phyloP scores from a whole-genome alignment of 2,888 invertebrate genomes.

The Melikaiella ostensackeni region DNA sequence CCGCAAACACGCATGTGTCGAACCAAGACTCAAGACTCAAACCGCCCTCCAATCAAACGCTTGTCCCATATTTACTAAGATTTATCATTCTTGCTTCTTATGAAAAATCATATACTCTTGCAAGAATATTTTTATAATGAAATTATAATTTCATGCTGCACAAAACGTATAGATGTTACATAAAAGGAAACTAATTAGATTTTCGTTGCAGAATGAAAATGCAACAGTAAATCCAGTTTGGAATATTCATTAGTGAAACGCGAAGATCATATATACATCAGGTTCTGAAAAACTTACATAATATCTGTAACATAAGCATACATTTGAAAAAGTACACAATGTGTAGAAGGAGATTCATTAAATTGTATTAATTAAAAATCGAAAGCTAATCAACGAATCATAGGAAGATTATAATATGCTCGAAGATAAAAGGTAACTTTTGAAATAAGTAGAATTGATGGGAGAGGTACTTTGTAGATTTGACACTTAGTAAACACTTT shows the following conservation, averaged over 20 bases:
- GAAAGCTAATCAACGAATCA: constrained; percentile 31
- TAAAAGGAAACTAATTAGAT: constrained; percentile 25
- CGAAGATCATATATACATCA: constrained; percentile 11
- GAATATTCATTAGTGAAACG: constrained; percentile 38
- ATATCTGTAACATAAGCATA: constrained; percentile 2
- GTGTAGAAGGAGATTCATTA: neutral
- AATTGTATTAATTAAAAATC: constrained; percentile 33
- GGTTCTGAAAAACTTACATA: constrained; percentile 25
- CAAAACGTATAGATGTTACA: constrained; percentile 2
- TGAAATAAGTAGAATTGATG: constrained; percentile 5
- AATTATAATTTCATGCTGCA: neutral
- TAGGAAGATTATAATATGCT: neutral
- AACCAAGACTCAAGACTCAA: neutral
- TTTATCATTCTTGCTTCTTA: neutral
- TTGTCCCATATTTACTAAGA: neutral
- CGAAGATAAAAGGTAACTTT: neutral
- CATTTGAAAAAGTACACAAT: neutral
- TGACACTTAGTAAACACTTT: constrained; percentile 19
- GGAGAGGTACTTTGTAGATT: neutral
- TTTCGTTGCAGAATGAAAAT: constrained; percentile 30
- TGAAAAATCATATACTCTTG: neutral
- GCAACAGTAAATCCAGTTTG: constrained; percentile 1
- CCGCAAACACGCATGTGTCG: constrained; percentile 31
- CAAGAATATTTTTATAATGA: neutral
- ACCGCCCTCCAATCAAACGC: constrained; percentile 1